Evolutionary conservation across 2,797 vertebrate species (phyloP), one percentile per base, ranked within the genome.

Genomic region (Heliangelus exortis): DNA sequence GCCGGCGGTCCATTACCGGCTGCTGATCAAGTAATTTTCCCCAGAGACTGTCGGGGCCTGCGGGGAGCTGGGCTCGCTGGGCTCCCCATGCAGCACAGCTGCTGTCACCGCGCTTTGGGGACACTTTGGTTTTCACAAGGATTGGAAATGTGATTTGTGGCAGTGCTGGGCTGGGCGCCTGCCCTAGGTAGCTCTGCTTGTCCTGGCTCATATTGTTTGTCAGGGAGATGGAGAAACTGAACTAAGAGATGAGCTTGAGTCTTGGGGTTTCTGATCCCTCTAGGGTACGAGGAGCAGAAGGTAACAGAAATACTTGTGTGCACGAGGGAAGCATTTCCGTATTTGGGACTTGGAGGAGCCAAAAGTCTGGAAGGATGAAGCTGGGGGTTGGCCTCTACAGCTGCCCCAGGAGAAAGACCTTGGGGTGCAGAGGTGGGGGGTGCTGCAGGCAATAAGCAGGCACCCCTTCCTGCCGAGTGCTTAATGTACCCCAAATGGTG

Each of bases 361-460:
- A 86, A 12, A 62, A 41, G 20, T 22, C 25, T 0, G 39, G 43
- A 22, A 69, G 28, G 25, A 3, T 23, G n/a, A 66, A 0, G 12
- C 9, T 65, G 26, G 29, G 54, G 8, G 23, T 7, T 10, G 20
- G 20, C 15, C 25, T 66, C 22, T n/a, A 28, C 16, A 69, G 36
- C 36, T 19, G 12, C 21, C 11, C 22, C 3, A 23, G 8, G 26
- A 47, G 26, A 47, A 36, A 61, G 17, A 36, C 21, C 22, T 68
- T 47, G 50, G 51, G 29, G 29, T 0, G 2, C 43, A 48, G 50
- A 15, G 12, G 2, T 1, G 11, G 13, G 5, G 15, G 16, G 1
- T 36, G 39, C 55, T 63, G 29, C 17, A 25, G 34, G 15, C 26
- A n/a, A 14, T 22, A 67, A 45, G 6, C 28, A 21, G 45, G 20